Conservation (phyloP, 2,113 vertebrate genomes). For the Menidia beryllina region DNA sequence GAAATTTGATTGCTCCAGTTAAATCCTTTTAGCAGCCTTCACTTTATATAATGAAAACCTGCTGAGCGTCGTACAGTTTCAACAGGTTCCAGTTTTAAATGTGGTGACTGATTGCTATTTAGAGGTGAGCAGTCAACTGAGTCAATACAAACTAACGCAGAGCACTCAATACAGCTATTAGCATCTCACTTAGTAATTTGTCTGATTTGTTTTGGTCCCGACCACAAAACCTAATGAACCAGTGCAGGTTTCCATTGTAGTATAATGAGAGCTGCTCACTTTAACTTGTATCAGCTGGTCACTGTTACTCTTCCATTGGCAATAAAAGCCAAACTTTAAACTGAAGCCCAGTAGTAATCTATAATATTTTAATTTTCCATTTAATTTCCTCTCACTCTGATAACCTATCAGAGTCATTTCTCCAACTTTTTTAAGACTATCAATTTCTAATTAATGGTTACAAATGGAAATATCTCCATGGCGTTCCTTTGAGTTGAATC, state of each 20-base stretch:
- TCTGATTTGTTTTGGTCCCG: conserved; percentile 32
- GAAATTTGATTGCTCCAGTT: conserved; percentile 20
- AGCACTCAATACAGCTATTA: conserved; percentile 38
- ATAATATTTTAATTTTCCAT: background rate
- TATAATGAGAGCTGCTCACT: conserved; percentile 35
- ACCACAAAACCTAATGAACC: conserved; percentile 30
- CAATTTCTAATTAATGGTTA: conserved; percentile 63
- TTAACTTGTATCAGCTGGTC: conserved; percentile 31
- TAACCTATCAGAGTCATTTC: conserved; percentile 26
- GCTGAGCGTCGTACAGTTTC: conserved; percentile 20
- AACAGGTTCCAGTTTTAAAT: conserved; percentile 9
- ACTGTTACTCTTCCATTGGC: background rate
- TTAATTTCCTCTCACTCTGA: conserved; percentile 29
- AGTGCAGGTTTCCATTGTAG: conserved; percentile 15
- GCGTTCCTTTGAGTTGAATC: conserved; percentile 45
- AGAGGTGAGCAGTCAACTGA: conserved; percentile 17
- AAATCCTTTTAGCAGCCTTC: background rate
- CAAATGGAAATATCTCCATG: conserved; percentile 53
- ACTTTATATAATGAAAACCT: conserved; percentile 23
- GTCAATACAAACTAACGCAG: conserved; percentile 22
- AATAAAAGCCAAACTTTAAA: conserved; percentile 17
- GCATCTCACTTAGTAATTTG: conserved; percentile 14
- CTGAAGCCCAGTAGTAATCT: background rate
- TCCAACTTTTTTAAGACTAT: conserved; percentile 50
- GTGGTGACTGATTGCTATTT: conserved; percentile 40